A percentile compares a stretch with the other conserved stretches of the same genome.
Conservation (phyloP, 1,140 invertebrate genomes). For the Drosophila triauraria region DNA sequence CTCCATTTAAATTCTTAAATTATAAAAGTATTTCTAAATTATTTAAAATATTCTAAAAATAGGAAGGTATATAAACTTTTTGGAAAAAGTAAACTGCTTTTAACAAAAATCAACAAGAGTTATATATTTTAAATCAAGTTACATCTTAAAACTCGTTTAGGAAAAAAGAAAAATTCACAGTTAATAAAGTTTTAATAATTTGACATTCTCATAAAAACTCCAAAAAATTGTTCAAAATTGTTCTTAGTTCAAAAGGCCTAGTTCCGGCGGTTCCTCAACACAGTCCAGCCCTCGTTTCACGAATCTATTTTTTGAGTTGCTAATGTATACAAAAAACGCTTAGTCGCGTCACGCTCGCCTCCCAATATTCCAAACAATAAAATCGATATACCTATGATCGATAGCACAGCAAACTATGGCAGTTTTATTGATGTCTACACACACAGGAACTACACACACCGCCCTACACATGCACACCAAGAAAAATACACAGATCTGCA, state of each 20-base stretch:
- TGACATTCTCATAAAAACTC: too few species aligned
- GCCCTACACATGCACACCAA: background rate
- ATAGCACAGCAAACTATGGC: constrained; percentile 58
- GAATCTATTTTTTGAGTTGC: constrained; percentile 19
- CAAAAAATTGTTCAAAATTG: too few species aligned
- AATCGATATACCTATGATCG: constrained; percentile 59
- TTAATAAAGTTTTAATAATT: too few species aligned
- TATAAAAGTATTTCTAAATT: background rate
- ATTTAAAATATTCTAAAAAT: background rate
- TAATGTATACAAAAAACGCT: constrained; percentile 30
- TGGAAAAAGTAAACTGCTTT: too few species aligned
- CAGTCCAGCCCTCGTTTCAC: constrained; percentile 25
- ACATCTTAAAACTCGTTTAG: too few species aligned
- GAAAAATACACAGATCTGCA: constrained; percentile 31
- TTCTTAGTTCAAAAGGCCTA: background rate
- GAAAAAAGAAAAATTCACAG: too few species aligned
- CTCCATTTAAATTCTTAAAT: background rate
- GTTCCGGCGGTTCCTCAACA: background rate
- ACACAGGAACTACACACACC: constrained; percentile 7
- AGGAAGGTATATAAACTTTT: too few species aligned
- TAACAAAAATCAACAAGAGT: too few species aligned
- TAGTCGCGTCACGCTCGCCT: constrained; percentile 16
- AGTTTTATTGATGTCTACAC: constrained; percentile 53
- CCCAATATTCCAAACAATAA: constrained; percentile 25
- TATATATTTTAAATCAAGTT: too few species aligned